Base-by-base conservation (phyloP, 2,888 invertebrate genomes). In the Coelinius sp. region DNA sequence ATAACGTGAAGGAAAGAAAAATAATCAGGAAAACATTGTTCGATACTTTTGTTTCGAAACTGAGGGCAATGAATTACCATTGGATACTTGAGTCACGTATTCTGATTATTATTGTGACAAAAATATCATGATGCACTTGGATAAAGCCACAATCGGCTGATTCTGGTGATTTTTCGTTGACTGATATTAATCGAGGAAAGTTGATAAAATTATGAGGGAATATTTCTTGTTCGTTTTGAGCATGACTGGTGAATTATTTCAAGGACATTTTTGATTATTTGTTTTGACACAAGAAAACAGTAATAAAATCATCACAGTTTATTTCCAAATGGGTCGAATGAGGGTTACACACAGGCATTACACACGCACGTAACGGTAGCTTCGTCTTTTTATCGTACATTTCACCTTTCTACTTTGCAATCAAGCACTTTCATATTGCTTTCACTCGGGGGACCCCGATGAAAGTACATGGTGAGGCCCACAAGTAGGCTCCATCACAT, bases 351-450 rank as follows among this genome's bases (percentile, higher is more conserved):
- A 65, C 25, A 27, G 31, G 24, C 35, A 70, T 75, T 82, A 79
- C 79, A 84, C 83, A 81, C 82, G 83, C 83, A 83, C 82, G 83
- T 83, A 83, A 83, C 83, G 82, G 82, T n/a, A 81, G 80, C 69
- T 20, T 81, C 82, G 83, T 85, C 84, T 86, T 87, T 88, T 88
- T 86, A 86, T 86, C 85, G 82, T 86, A 83, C 86, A 87, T 87
- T 87, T 88, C 87, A 86, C 87, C 87, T 88, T 88, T 88, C 87
- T 88, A 87, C 87, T 87, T 88, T 87, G 85, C 86, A 87, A 87
- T 88, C 87, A 84, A 86, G 85, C 86, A 87, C 87, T 88, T 88
- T 88, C 87, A 88, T 88, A 87, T 87, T 86, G 87, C 87, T 86
- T 88, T 88, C 87, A 87, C 87, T 86, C 83, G 83, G 82, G 46